phyloP scores from a whole-genome alignment of 2,888 invertebrate genomes.

The Parnassius glacialis region DNA sequence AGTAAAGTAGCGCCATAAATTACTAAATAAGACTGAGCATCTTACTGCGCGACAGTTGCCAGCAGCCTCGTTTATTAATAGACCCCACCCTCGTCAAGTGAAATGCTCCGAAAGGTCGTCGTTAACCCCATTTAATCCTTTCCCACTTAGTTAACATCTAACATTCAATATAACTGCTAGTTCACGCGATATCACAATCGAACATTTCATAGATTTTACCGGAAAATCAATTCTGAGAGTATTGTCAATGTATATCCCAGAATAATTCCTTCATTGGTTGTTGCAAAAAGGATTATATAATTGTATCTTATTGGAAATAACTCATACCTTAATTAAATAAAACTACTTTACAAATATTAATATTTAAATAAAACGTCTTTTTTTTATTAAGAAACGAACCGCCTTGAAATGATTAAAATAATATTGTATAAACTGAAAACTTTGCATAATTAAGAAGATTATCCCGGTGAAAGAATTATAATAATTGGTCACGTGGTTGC shows the following conservation, averaged over 20 bases:
- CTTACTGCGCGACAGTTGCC: slow-evolving; percentile 2
- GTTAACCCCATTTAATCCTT: slow-evolving; percentile 20
- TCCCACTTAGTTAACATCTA: slow-evolving; percentile 17
- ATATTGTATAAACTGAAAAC: too few relatives aligned
- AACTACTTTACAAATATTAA: too few relatives aligned
- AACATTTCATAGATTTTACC: slow-evolving; percentile 1
- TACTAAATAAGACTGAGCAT: neutral
- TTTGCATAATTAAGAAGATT: too few relatives aligned
- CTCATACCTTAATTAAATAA: too few relatives aligned
- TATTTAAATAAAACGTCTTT: too few relatives aligned
- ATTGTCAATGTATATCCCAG: neutral
- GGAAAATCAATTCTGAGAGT: neutral
- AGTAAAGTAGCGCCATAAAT: slow-evolving; percentile 8
- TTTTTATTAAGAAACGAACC: too few relatives aligned
- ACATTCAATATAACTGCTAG: slow-evolving; percentile 14
- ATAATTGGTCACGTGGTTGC: too few relatives aligned
- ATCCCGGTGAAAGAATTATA: too few relatives aligned
- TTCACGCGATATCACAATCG: slow-evolving; percentile 3
- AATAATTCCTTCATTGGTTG: too few relatives aligned
- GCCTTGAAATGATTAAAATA: too few relatives aligned
- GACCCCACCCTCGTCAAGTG: slow-evolving; percentile 19
- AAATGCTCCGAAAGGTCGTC: slow-evolving; percentile 1
- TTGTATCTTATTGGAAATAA: too few relatives aligned
- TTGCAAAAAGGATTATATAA: too few relatives aligned
- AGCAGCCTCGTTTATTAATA: slow-evolving; percentile 15